phyloP scores from a whole-genome alignment of 2,888 invertebrate genomes.

The Belgica antarctica region DNA sequence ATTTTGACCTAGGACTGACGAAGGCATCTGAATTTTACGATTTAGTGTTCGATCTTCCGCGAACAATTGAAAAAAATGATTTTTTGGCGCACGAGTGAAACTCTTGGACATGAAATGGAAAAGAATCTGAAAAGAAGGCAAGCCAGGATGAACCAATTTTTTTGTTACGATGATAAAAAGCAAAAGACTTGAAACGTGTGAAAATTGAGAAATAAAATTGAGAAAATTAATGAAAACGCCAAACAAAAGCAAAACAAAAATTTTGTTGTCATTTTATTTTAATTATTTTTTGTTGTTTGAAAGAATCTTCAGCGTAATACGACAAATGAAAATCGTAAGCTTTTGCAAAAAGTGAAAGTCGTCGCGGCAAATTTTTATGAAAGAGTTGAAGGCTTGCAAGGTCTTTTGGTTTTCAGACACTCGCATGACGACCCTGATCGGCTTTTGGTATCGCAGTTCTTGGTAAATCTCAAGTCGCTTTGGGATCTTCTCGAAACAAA shows the following conservation, averaged over 20 bases:
- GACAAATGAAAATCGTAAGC: not conserved
- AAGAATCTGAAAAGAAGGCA: not conserved
- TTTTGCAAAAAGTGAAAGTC: slow-evolving; percentile 36
- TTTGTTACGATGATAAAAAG: not conserved
- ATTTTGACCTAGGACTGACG: too few species aligned
- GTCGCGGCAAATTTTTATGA: slow-evolving; percentile 34
- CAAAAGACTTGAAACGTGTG: slow-evolving; percentile 24
- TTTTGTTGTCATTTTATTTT: not conserved
- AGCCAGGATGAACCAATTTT: not conserved
- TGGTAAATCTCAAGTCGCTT: slow-evolving; percentile 33
- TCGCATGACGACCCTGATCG: slow-evolving; percentile 1
- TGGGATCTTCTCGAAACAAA: not conserved
- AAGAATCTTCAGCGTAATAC: slow-evolving; percentile 30
- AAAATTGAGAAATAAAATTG: not conserved
- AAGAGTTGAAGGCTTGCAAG: too few species aligned
- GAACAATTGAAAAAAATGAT: not conserved
- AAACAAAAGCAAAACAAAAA: slow-evolving; percentile 5
- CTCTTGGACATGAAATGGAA: not conserved
- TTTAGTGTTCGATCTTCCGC: too few species aligned
- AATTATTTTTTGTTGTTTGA: slow-evolving; percentile 37
- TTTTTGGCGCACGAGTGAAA: slow-evolving; percentile 13
- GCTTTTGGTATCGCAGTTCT: slow-evolving; percentile 35
- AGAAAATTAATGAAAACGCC: slow-evolving; percentile 25
- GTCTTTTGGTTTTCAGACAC: too few species aligned
- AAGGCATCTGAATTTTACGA: too few species aligned